Evolutionary conservation across 2,888 invertebrate species (phyloP), one percentile per base, ranked within the genome.

Genomic region (Drosophila percnosoma): DNA sequence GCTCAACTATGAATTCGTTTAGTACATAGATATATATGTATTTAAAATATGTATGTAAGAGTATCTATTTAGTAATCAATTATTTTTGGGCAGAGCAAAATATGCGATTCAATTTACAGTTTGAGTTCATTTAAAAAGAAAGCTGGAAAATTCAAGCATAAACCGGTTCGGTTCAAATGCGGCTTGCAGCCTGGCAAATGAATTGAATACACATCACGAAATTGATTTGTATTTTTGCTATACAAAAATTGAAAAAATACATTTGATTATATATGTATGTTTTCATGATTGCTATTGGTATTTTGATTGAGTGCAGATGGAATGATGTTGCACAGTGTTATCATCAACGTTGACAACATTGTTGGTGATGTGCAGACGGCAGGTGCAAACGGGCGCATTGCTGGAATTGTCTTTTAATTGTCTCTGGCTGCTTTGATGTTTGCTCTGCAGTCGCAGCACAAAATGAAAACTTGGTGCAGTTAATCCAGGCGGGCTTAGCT

Each of bases 311-410:
- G 31, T 31, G 18, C 33, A 13, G 21, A 24, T 18, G 0, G 42
- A 24, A n/a, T 42, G 49, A 13, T 57, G 31, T 52, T 40, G 64
- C 13, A 27, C 38, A 34, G 80, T 68, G 78, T 69, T 68, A 59
- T 33, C 38, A 54, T 45, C 62, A 65, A 59, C 40, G 80, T 73
- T 83, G 83, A 74, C 81, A 80, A 73, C 63, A 62, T 68, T 69
- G 71, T 54, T 59, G 71, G 33, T 84, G 83, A 84, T 85, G 83
- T 70, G 64, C 82, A 64, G 80, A 65, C 80, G 80, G 83, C 83
- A 84, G 83, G 83, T 84, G 83, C 83, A 84, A 85, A 61, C 80
- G 71, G 70, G 48, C 83, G 80, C 82, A 85, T 84, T 72, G 82
- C 69, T 79, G 73, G 83, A 83, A 83, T 83, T 71, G 73, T 67